These are phyloP conservation scores for Holocentrus rufus DNA, from an alignment of 2,797 vertebrate species.

Conservation along the genomic window DNA sequence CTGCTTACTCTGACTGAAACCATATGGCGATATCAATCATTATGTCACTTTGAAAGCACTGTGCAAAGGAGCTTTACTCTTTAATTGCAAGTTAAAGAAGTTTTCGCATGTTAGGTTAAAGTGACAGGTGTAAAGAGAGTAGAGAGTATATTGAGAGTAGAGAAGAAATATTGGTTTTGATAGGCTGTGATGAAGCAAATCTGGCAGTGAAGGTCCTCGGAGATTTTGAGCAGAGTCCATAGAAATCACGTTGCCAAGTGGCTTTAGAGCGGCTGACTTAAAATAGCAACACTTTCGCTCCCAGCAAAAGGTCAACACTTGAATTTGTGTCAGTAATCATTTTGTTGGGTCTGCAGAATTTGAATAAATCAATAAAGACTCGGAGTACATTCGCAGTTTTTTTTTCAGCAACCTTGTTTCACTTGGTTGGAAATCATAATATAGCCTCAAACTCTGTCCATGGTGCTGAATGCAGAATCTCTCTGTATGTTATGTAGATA, in stretches of 20 bases:
- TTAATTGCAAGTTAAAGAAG: constrained; percentile 11
- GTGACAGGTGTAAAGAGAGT: constrained; percentile 18
- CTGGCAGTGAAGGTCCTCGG: constrained; percentile 32
- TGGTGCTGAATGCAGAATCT: neutral
- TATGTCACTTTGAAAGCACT: constrained; percentile 46
- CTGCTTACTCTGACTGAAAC: constrained; percentile 51
- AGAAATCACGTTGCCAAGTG: constrained; percentile 27
- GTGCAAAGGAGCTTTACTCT: neutral
- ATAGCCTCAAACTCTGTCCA: neutral
- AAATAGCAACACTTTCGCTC: constrained; percentile 5
- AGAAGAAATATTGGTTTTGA: constrained; percentile 55
- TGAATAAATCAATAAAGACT: neutral
- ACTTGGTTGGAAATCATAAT: neutral
- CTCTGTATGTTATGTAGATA: neutral
- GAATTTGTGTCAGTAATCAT: neutral
- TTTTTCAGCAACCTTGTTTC: neutral
- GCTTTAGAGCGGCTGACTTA: constrained; percentile 4
- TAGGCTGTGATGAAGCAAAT: constrained; percentile 53
- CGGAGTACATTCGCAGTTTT: no score
- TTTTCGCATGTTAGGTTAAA: constrained; percentile 9
- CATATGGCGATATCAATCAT: constrained; percentile 63
- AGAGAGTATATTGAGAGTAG: constrained; percentile 16
- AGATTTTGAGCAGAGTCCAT: constrained; percentile 36
- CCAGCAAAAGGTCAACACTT: constrained; percentile 14
- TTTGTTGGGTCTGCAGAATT: constrained; percentile 12